phyloP scores from a whole-genome alignment of 1,140 invertebrate genomes.

The Procambarus clarkii region DNA sequence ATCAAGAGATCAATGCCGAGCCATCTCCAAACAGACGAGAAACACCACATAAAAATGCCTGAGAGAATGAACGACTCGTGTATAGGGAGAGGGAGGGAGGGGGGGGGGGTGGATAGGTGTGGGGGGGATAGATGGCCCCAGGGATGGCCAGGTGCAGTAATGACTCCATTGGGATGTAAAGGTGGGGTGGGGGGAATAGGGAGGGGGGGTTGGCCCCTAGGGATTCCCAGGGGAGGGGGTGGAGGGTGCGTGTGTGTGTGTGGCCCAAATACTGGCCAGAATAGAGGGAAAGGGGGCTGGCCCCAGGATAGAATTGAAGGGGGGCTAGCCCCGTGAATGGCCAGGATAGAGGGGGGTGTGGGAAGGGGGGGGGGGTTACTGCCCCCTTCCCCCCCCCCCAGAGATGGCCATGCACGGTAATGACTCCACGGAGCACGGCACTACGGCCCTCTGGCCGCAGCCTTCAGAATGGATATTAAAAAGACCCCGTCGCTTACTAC shows the following conservation, averaged over 20 bases:
- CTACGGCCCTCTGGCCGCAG: slow-evolving; percentile 57
- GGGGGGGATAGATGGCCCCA: too few relatives aligned
- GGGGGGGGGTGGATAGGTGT: background rate
- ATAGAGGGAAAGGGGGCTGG: too few relatives aligned
- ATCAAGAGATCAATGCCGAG: slow-evolving; percentile 46
- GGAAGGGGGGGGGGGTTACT: background rate
- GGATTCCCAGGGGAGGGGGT: too few relatives aligned
- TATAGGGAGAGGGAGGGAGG: background rate
- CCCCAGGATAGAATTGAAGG: too few relatives aligned
- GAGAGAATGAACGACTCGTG: background rate
- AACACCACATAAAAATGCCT: slow-evolving; percentile 51
- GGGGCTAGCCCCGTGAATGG: too few relatives aligned
- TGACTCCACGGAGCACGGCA: slow-evolving; percentile 36
- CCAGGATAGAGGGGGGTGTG: background rate
- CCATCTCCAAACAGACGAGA: slow-evolving; percentile 31
- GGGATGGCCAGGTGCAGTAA: too few relatives aligned
- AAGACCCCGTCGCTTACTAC: slow-evolving; percentile 67
- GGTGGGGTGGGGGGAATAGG: too few relatives aligned
- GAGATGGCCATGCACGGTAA: slow-evolving; percentile 43
- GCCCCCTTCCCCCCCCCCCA: too few relatives aligned
- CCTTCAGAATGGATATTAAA: slow-evolving; percentile 68
- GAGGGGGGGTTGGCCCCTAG: too few relatives aligned
- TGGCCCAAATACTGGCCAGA: too few relatives aligned
- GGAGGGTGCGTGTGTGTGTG: too few relatives aligned
- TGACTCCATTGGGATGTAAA: too few relatives aligned